phyloP scores from a whole-genome alignment of 2,113 vertebrate genomes.

The Sinocyclocheilus rhinocerous region DNA sequence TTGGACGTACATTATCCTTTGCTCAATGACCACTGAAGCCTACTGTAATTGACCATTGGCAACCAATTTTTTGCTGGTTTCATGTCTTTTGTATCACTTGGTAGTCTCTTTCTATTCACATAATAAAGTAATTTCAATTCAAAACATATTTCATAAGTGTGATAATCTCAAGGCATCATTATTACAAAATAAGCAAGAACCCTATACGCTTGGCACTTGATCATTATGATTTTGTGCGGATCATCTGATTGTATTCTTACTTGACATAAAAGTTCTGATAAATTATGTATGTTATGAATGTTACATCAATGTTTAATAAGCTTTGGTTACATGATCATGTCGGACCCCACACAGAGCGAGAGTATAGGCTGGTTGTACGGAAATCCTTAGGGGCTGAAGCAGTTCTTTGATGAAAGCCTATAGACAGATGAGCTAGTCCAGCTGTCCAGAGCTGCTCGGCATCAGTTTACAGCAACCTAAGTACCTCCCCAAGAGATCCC shows the following conservation, averaged over 20 bases:
- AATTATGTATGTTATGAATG: neutral
- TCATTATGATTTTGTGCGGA: neutral
- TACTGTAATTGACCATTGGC: neutral
- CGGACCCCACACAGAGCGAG: conserved; percentile 22
- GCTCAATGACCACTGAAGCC: neutral
- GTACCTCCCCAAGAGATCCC: conserved; percentile 42
- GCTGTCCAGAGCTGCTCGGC: conserved; percentile 46
- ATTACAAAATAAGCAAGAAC: no score
- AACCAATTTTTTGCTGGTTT: neutral
- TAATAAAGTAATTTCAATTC: neutral
- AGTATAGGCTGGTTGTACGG: conserved; percentile 24
- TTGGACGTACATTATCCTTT: no score
- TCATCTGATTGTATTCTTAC: neutral
- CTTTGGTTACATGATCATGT: neutral
- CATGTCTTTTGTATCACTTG: neutral
- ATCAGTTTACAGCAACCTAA: conserved; percentile 52
- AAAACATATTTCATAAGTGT: neutral
- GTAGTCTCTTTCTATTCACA: neutral
- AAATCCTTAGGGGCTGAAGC: conserved; percentile 35
- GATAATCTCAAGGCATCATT: no score
- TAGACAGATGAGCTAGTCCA: conserved; percentile 56
- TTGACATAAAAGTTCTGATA: neutral
- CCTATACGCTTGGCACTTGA: no score
- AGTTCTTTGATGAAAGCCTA: conserved; percentile 53
- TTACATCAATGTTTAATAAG: conserved; percentile 16